phyloP scores from a whole-genome alignment of 2,888 invertebrate species.

The Aphodius sticticus region DNA sequence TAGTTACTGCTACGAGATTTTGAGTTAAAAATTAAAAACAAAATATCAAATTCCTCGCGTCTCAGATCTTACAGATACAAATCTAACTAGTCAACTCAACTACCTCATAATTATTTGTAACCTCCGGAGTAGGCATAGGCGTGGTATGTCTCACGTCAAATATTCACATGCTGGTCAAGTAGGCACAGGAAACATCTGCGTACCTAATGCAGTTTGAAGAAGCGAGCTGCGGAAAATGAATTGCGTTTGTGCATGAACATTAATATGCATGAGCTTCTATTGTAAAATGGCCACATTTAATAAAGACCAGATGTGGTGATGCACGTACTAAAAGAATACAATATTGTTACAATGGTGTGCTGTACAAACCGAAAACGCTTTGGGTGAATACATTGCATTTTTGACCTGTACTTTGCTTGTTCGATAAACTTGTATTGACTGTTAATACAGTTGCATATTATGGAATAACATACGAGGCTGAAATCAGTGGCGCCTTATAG shows the following conservation, averaged over 20 bases:
- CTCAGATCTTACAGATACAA: no score
- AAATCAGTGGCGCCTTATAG: no score
- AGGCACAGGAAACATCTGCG: background rate
- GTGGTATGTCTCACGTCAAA: background rate
- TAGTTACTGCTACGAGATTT: no score
- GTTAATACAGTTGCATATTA: no score
- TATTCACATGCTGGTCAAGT: background rate
- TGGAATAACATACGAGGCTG: no score
- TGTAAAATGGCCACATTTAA: background rate
- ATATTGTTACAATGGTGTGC: background rate
- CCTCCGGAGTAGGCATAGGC: background rate
- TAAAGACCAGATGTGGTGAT: background rate
- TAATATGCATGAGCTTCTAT: background rate
- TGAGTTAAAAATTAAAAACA: no score
- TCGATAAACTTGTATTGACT: no score
- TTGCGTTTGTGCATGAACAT: background rate
- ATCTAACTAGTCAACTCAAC: no score
- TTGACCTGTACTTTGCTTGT: no score
- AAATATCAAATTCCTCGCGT: no score
- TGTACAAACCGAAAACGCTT: background rate
- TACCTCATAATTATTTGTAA: background rate
- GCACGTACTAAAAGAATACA: background rate
- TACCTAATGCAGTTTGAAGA: background rate
- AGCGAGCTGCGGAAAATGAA: background rate
- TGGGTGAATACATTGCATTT: background rate